Percentiles rank a stretch among this genome's conserved stretches.
phyloP scores from a whole-genome alignment of 2,113 vertebrate genomes.

The Ploceus nigricollis region DNA sequence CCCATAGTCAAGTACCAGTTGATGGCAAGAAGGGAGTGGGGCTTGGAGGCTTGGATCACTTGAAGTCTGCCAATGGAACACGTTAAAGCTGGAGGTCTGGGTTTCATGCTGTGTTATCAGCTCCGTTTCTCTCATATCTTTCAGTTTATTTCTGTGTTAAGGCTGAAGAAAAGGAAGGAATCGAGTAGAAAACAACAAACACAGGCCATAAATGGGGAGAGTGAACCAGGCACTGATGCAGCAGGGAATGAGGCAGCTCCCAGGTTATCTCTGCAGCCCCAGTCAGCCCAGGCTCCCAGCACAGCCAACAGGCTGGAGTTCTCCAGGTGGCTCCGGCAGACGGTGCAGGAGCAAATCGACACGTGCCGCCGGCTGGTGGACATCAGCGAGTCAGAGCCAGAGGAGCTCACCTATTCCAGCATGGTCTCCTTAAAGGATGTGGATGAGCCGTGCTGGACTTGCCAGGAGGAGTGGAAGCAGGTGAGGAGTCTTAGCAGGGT shows the following conservation, averaged over 20 bases:
- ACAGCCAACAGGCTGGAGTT: constrained; percentile 24
- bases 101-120: not conserved
- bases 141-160: constrained; percentile 84
- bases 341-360: constrained; percentile 78
- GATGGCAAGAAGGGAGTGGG: not conserved
- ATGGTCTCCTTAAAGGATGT: constrained; percentile 40
- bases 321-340: constrained; percentile 41
- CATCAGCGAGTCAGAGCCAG: constrained; percentile 32
- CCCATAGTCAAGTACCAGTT: not conserved
- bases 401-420: constrained; percentile 44
- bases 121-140: not conserved
- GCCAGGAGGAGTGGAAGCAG: constrained; percentile 82
- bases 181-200: not conserved
- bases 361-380: constrained; percentile 70
- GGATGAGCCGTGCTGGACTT: not conserved
- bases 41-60: not conserved
- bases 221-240: not conserved
- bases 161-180: constrained; percentile 71
- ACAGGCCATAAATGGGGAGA: not conserved
- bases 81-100: not conserved
- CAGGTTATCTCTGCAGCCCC: not conserved
- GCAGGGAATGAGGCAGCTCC: not conserved
- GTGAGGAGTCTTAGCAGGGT: constrained; percentile 23
- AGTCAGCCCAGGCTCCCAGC: not conserved
- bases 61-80: not conserved